phyloP scores from a whole-genome alignment of 2,113 vertebrate genomes.

The Axis porcinus region DNA sequence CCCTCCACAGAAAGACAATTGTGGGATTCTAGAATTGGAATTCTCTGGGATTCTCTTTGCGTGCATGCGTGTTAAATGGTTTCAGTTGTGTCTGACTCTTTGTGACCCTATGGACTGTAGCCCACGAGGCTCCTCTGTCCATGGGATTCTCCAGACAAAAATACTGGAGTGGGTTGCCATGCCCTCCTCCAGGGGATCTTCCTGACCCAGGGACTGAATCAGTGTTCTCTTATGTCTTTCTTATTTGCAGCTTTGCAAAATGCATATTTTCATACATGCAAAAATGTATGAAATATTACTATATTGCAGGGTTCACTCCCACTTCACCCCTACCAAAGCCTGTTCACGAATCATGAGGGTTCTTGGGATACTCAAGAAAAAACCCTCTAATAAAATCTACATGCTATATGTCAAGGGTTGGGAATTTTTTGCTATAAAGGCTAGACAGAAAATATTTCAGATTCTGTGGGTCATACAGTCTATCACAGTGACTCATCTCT shows the following conservation, averaged over 20 bases:
- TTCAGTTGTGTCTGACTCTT: background rate
- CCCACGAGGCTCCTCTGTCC: background rate
- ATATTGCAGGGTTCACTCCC: background rate
- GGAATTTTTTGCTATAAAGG: background rate
- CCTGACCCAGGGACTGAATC: background rate
- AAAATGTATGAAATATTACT: background rate
- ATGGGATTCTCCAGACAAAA: background rate
- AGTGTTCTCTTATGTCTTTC: background rate
- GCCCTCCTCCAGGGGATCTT: background rate
- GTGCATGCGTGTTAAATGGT: rapidly evolving
- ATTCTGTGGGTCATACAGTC: background rate
- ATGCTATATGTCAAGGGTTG: background rate
- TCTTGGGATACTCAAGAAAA: background rate
- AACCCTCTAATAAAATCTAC: background rate
- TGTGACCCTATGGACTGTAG: background rate
- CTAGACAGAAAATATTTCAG: background rate
- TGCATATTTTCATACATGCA: background rate
- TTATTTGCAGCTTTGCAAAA: background rate
- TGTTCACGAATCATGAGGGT: background rate
- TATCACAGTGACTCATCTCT: background rate
- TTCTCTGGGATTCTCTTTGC: background rate
- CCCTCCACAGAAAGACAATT: background rate
- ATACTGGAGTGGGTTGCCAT: background rate
- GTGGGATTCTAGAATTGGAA: background rate
- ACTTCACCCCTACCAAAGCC: background rate